Conservation (phyloP, 2,797 vertebrate species). For the Argyrosomus regius region DNA sequence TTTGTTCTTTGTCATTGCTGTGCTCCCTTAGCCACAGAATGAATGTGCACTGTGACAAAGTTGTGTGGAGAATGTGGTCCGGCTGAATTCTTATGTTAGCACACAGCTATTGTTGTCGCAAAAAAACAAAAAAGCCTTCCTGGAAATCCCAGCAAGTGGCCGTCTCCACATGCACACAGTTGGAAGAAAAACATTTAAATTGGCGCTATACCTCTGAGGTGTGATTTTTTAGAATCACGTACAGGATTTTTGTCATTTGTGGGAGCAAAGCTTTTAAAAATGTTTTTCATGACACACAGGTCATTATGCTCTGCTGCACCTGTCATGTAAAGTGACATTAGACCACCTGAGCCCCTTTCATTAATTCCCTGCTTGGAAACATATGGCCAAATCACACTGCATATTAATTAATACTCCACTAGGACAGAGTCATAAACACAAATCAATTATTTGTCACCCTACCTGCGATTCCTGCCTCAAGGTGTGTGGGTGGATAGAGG, state of each 20-base stretch:
- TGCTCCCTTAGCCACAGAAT: slow-evolving; percentile 57
- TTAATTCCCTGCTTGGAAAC: slow-evolving; percentile 51
- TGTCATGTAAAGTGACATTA: slow-evolving; percentile 62
- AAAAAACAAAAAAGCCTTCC: slow-evolving; percentile 49
- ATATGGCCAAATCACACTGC: slow-evolving; percentile 55
- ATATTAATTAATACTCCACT: slow-evolving; percentile 45
- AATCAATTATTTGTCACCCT: slow-evolving; percentile 18
- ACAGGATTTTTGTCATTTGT: slow-evolving; percentile 13
- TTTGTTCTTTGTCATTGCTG: slow-evolving; percentile 62
- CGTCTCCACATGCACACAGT: slow-evolving; percentile 23
- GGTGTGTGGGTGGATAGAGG: slow-evolving; percentile 10
- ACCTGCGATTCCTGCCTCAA: slow-evolving; percentile 4
- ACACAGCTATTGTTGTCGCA: slow-evolving; percentile 68
- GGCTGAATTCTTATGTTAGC: slow-evolving; percentile 61
- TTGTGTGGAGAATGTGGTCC: slow-evolving; percentile 66
- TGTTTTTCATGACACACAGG: slow-evolving; percentile 49
- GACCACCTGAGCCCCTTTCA: slow-evolving; percentile 52
- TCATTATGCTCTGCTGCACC: slow-evolving; percentile 66
- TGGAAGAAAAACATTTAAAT: slow-evolving; percentile 6
- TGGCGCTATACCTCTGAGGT: slow-evolving; percentile 1
- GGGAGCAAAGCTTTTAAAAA: slow-evolving; percentile 45
- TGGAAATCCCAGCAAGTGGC: slow-evolving; percentile 66
- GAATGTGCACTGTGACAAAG: slow-evolving; percentile 60
- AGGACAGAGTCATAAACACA: slow-evolving; percentile 9
- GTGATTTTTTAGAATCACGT: slow-evolving; percentile 25